Evolutionary conservation across 2,888 invertebrate genomes (phyloP), one percentile per base, ranked within the genome.

Genomic region (Dione vanillae): DNA sequence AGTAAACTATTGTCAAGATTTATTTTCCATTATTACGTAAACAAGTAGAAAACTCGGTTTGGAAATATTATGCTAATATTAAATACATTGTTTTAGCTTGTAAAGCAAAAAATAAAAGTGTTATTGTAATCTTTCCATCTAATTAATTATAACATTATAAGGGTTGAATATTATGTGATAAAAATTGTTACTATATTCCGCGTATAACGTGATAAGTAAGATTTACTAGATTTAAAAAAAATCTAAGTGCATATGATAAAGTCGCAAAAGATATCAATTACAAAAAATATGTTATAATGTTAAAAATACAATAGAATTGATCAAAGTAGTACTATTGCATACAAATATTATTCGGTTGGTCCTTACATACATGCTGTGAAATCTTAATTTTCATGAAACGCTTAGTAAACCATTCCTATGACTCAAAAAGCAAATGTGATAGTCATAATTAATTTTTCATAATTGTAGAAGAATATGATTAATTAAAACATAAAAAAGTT

Each of bases 371-470:
- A n/a, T 7, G 45, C 49, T 62, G 5, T 67, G 19, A 49, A 35
- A 37, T 51, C 3, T 14, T 40, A 19, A 16, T 61, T 49, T n/a
- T 35, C 16, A 20, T 43, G 3, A 64, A 65, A 56, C 43, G 37
- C 54, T 27, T 62, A 56, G 41, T 65, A 47, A 56, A 54, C 41
- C 65, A 65, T 69, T 66, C 61, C 65, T 69, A 56, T 43, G 41
- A 69, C 47, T 56, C 54, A 54, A 61, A 67, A 62, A 67, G 41
- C 67, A 9, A 40, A 62, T 65, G 54, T 69, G 54, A 65, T 49
- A 49, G 41, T 56, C 61, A 19, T 43, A 58, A 58, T 67, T 62
- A 19, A 40, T 43, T 68, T 47, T 52, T 64, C 52, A 52, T 62
- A 20, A 47, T 43, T 58, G 19, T 62, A 68, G 59, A 59, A 45